Base-by-base conservation (phyloP, 37 sponge, comb jelly and placozoan genomes). In the Crambe crambe region DNA sequence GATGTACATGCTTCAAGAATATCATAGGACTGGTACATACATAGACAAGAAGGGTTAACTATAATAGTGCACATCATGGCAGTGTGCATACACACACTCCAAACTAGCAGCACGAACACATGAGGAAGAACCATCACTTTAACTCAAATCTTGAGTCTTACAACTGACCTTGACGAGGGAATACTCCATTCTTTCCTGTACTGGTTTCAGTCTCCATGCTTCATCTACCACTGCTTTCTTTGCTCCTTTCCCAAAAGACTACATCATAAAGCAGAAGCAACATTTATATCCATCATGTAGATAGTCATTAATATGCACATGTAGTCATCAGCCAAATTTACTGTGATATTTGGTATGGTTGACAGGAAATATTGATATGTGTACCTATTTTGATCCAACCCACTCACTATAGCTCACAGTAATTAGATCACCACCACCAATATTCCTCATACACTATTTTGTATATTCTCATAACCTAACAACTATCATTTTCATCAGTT, bases 101-200 rank as follows among this genome's bases (percentile, higher is more conserved):
- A n/a, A n/a, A n/a, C n/a, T n/a, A n/a, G n/a, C n/a, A n/a, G n/a
- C n/a, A n/a, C n/a, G n/a, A n/a, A n/a, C n/a, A n/a, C n/a, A n/a
- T n/a, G n/a, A n/a, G n/a, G n/a, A n/a, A n/a, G n/a, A n/a, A n/a
- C n/a, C n/a, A n/a, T n/a, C n/a, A n/a, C n/a, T n/a, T n/a, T n/a
- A n/a, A n/a, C n/a, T n/a, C n/a, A n/a, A n/a, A n/a, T n/a, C n/a
- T n/a, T n/a, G n/a, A n/a, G n/a, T n/a, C n/a, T n/a, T n/a, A n/a
- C n/a, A n/a, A n/a, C 8, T 70, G 10, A 93, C 93, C 79, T 96
- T 96, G 4, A 96, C 80, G 2, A 96, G 83, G 27, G 97, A 83
- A 66, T 96, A 70, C 31, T 85, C 89, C 64, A 96, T 37, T 37
- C 94, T 80, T 32, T 76, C 72, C 54, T 96, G 94, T 1, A 87